phyloP scores from a whole-genome alignment of 1,140 invertebrate genomes.

The Akabosia matsudoensis region DNA sequence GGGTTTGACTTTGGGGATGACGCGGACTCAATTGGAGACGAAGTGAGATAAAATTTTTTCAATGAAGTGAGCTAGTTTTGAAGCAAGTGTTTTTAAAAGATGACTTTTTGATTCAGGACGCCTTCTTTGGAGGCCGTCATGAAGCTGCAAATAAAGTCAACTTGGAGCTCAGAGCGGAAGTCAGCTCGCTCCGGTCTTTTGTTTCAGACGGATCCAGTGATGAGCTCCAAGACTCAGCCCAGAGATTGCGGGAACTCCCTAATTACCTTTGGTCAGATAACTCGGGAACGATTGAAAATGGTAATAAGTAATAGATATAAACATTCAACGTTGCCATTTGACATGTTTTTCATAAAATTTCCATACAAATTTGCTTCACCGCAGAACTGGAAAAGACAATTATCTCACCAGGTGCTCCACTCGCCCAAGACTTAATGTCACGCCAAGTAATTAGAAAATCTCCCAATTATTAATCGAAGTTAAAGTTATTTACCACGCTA shows the following conservation, averaged over 20 bases:
- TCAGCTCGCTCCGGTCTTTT: conserved; percentile 38
- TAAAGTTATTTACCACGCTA: conserved; percentile 51
- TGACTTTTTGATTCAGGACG: conserved; percentile 12
- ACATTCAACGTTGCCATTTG: too few species aligned
- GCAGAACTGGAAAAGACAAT: neutral
- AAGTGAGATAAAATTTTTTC: conserved; percentile 29
- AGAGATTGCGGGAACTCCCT: conserved; percentile 30
- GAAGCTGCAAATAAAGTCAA: conserved; percentile 22
- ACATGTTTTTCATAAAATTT: too few species aligned
- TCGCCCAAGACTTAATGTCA: conserved; percentile 5
- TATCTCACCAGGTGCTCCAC: neutral
- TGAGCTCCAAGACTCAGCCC: conserved; percentile 18
- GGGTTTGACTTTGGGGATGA: conserved; percentile 43
- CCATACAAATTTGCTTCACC: neutral
- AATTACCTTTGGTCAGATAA: conserved; percentile 34
- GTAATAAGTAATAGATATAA: too few species aligned
- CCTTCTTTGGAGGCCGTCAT: conserved; percentile 30
- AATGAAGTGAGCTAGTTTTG: neutral
- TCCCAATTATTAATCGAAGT: conserved; percentile 15
- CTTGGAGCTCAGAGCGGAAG: conserved; percentile 36
- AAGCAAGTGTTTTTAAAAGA: neutral
- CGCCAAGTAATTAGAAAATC: neutral
- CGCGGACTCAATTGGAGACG: conserved; percentile 27
- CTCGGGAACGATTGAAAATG: conserved; percentile 15
- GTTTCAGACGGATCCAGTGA: conserved; percentile 43